Percentiles rank a stretch among this genome's conserved stretches.
Conservation (phyloP, 2,888 invertebrate genomes). For the Leptinotarsa rubiginosa region DNA sequence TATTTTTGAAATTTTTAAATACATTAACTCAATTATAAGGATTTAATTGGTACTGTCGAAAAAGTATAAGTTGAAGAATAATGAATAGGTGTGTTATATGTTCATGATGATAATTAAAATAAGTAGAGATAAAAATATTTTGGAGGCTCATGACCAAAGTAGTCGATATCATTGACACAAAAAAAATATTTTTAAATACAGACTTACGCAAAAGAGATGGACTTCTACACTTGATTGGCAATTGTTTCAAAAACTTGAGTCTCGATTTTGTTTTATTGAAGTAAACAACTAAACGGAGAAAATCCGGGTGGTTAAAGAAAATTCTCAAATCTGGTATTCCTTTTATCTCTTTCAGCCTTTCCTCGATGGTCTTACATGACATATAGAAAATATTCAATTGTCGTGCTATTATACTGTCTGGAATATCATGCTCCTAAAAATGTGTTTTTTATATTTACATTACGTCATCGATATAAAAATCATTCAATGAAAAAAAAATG, state of each 20-base stretch:
- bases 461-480: no score
- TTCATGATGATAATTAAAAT: background rate
- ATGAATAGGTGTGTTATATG: no score
- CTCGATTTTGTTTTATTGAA: slow-evolving; percentile 68
- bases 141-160: background rate
- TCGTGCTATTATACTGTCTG: slow-evolving; percentile 68
- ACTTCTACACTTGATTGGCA: slow-evolving; percentile 68
- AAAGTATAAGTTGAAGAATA: no score
- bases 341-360: slow-evolving; percentile 71
- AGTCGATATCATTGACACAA: no score
- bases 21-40: no score
- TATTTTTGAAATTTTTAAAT: no score
- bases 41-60: no score
- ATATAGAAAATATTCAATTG: slow-evolving; percentile 73
- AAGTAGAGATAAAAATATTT: slow-evolving; percentile 12
- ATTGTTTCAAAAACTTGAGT: slow-evolving; percentile 67
- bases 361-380: slow-evolving; percentile 70
- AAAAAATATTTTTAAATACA: no score
- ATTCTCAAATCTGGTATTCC: slow-evolving; percentile 73
- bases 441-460: background rate
- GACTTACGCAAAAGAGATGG: slow-evolving; percentile 65
- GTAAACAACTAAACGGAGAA: slow-evolving; percentile 68
- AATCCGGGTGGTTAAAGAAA: slow-evolving; percentile 72
- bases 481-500: no score
- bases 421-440: slow-evolving; percentile 70